phyloP scores from a whole-genome alignment of 2,797 vertebrate species.

The Amniataba percoides region DNA sequence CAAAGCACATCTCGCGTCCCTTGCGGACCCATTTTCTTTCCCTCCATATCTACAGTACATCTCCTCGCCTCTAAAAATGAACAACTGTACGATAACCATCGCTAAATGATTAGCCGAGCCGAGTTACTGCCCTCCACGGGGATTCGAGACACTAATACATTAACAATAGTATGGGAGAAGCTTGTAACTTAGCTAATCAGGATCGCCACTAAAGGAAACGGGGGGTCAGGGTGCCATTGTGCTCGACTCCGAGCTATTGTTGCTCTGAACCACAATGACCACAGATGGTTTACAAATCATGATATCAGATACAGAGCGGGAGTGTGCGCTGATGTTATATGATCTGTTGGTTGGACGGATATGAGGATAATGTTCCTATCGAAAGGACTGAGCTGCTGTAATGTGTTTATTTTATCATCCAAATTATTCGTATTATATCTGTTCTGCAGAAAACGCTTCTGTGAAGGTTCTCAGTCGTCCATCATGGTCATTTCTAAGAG shows the following conservation, averaged over 20 bases:
- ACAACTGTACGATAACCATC: conserved; percentile 67
- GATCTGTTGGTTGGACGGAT: conserved; percentile 16
- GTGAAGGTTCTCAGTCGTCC: too few relatives aligned
- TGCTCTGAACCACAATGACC: conserved; percentile 59
- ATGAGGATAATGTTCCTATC: conserved; percentile 18
- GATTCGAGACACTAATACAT: conserved; percentile 69
- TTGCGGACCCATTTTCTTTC: conserved; percentile 5
- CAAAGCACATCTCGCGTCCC: conserved; percentile 18
- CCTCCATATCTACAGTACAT: conserved; percentile 30
- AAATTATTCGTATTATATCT: neutral
- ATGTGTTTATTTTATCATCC: neutral
- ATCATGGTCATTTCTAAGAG: too few relatives aligned
- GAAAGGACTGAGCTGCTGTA: conserved; percentile 12
- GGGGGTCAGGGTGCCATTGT: conserved; percentile 77
- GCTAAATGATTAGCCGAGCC: conserved; percentile 62
- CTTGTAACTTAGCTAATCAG: conserved; percentile 78
- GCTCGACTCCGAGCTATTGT: conserved; percentile 67
- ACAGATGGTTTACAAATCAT: conserved; percentile 71
- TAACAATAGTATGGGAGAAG: conserved; percentile 75
- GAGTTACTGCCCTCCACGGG: conserved; percentile 65
- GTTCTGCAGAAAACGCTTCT: neutral
- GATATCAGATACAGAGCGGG: conserved; percentile 50
- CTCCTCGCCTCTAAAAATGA: conserved; percentile 57
- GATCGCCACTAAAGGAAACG: conserved; percentile 76
- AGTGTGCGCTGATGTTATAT: conserved; percentile 32